Evolutionary conservation across 2,888 invertebrate species (phyloP).

Genomic region (Ectobius pallidus): DNA sequence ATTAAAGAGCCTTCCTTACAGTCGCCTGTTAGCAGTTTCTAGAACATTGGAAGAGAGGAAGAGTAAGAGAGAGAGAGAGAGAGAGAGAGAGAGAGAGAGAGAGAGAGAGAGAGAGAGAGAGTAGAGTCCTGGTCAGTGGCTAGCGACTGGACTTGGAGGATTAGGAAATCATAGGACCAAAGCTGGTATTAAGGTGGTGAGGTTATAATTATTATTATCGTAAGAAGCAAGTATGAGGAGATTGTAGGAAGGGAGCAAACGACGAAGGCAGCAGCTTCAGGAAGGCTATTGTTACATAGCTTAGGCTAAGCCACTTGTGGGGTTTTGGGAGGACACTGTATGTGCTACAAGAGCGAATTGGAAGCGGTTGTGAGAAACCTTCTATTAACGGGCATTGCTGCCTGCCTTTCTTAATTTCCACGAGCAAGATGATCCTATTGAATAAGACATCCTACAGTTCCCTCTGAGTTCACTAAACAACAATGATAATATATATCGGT

Average conservation of each 20-base stretch:
- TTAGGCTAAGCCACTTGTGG: slow-evolving; percentile 37
- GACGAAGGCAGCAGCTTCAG: background rate
- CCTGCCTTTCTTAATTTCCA: too few relatives aligned
- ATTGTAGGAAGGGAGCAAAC: slow-evolving; percentile 2
- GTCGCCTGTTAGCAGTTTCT: background rate
- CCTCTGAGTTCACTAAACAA: too few relatives aligned
- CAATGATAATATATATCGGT: too few relatives aligned
- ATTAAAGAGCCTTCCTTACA: slow-evolving; percentile 37
- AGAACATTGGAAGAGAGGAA: background rate
- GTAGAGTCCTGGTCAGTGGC: background rate
- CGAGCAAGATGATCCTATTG: too few relatives aligned
- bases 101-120: background rate
- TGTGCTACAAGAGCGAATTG: background rate
- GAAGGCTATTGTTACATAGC: slow-evolving; percentile 38
- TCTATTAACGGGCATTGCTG: too few relatives aligned
- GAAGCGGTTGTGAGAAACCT: too few relatives aligned
- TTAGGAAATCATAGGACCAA: slow-evolving; percentile 38
- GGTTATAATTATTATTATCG: slow-evolving; percentile 27
- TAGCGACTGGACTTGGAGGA: slow-evolving; percentile 36
- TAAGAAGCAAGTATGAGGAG: slow-evolving; percentile 12
- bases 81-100: too few relatives aligned
- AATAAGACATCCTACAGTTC: too few relatives aligned
- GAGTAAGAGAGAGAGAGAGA: too few relatives aligned
- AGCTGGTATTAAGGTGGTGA: slow-evolving; percentile 36
- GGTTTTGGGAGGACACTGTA: slow-evolving; percentile 20